Evolutionary conservation across 2,797 vertebrate genomes (phyloP).

Genomic region (Phylloscopus collybita): DNA sequence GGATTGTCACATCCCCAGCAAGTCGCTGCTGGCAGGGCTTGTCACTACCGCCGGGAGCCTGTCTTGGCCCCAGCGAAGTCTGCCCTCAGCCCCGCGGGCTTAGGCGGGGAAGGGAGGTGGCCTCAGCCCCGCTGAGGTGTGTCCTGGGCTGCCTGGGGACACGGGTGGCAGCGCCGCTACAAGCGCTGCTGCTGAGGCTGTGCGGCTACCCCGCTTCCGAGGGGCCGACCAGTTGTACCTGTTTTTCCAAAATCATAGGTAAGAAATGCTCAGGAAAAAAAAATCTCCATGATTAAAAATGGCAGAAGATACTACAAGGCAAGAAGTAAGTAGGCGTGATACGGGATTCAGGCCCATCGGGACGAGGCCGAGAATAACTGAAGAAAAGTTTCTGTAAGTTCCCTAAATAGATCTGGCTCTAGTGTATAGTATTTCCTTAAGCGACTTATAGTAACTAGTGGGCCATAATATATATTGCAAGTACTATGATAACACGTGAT

Average conservation of each 20-base stretch:
- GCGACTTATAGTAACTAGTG: not conserved
- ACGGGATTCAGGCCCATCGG: not conserved
- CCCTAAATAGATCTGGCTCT: not conserved
- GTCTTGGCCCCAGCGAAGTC: too few species aligned
- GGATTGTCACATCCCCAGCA: too few species aligned
- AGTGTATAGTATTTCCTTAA: not conserved
- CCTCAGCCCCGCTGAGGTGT: not conserved
- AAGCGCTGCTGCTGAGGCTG: rapidly evolving
- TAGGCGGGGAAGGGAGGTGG: not conserved
- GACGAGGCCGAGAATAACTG: not conserved
- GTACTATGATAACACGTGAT: not conserved
- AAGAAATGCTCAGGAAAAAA: not conserved
- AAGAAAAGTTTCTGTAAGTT: conserved; percentile 28
- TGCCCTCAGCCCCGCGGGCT: rapidly evolving
- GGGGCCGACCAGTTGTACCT: not conserved
- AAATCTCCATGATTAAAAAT: not conserved
- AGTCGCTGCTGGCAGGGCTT: not conserved
- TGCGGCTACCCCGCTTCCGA: not conserved
- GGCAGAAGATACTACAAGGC: not conserved
- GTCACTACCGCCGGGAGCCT: not conserved
- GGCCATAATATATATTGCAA: not conserved
- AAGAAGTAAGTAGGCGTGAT: not conserved
- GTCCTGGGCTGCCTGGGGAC: not conserved
- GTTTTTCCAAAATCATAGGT: not conserved
- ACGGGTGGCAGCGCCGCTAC: rapidly evolving